A percentile compares a stretch with the other conserved stretches of the same genome.
Evolutionary conservation across 2,113 vertebrate species (phyloP).

Genomic region (Caretta caretta): DNA sequence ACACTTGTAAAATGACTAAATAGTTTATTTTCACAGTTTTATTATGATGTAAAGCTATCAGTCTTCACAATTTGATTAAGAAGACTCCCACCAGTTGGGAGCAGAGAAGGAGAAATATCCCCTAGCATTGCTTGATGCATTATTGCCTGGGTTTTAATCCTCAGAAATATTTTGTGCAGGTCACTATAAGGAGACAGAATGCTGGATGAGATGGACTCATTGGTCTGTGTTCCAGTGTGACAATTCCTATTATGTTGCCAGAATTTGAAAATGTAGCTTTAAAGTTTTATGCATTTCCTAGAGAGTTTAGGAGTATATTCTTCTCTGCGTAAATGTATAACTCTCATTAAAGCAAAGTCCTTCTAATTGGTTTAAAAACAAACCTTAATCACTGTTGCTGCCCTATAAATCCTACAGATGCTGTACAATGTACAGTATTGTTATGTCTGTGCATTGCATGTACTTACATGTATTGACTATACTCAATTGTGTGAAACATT

Average conservation of each 20-base stretch:
- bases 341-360: neutral
- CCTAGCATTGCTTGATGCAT: neutral
- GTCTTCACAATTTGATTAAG: constrained; percentile 19
- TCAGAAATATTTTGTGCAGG: neutral
- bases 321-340: neutral
- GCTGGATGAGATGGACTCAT: neutral
- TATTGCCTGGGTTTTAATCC: constrained; percentile 2
- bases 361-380: neutral
- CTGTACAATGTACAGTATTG: neutral
- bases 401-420: neutral
- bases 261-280: neutral
- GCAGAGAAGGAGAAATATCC: neutral
- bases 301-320: neutral
- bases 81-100: neutral
- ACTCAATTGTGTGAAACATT: neutral
- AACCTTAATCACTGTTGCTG: neutral
- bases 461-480: neutral
- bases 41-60: neutral
- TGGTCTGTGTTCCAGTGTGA: neutral
- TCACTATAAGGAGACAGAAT: neutral
- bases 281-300: neutral
- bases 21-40: neutral
- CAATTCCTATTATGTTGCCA: neutral
- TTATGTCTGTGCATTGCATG: rapidly evolving
- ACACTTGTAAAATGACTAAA: neutral